Evolutionary conservation across 2,113 vertebrate species (phyloP), one percentile per base, ranked within the genome.

Genomic region (Zeus faber): DNA sequence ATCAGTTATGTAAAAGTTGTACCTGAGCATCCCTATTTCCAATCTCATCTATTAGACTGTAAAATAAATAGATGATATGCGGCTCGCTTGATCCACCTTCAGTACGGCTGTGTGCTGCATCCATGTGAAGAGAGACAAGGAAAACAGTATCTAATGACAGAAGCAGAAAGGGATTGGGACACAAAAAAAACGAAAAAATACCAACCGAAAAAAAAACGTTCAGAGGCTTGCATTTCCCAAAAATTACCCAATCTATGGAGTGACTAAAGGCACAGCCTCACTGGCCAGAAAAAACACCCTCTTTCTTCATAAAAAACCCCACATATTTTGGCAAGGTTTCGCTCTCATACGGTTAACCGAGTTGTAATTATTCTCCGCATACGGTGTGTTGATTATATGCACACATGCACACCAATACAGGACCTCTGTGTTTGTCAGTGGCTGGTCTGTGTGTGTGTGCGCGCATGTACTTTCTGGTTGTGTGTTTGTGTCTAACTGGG

Each of bases 401-500:
- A 10, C 20, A 37, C 50, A 5, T 24, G 13, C 21, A 2, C 29
- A 23, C 5, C 3, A 3, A 46, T 22, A 23, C 14, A 18, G 20
- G 29, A 18, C 20, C 29, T 48, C 46, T 47, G 6, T 44, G 52
- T 46, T 27, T 17, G 39, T 18, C 39, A 41, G 5, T 41, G n/a
- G n/a, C 27, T 51, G 23, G 39, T 58, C 46, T 18, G 24, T 33
- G n/a, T 44, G 13, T 27, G 44, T 49, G 37, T 14, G 22, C n/a
- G 37, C 29, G 35, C 57, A 49, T 46, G 17, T 33, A 27, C 31
- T 55, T 33, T 40, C 29, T 35, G 51, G 29, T 41, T 17, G 48
- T 51, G 16, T 27, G 31, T 55, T 20, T 33, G 1, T 23, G 45
- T 54, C 33, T 48, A 50, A 60, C 27, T 52, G 40, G 41, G 24